A percentile compares a stretch with the other conserved stretches of the same genome.
Conservation (phyloP, 1,140 invertebrate species). For the Penaeus indicus region DNA sequence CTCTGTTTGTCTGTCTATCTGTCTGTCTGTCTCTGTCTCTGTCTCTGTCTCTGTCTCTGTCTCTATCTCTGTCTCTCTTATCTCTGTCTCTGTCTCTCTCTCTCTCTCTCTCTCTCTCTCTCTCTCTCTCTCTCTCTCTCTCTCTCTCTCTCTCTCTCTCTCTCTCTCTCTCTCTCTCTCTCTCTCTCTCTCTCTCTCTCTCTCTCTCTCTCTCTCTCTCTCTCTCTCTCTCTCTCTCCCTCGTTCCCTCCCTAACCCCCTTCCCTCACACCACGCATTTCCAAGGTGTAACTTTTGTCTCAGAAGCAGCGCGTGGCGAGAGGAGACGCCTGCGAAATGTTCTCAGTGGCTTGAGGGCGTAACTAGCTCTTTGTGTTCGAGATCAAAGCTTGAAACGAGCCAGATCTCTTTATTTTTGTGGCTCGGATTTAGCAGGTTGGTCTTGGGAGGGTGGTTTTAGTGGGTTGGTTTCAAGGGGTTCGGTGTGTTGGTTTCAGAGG, state of each 20-base stretch:
- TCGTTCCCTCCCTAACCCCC: not conserved
- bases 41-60: not conserved
- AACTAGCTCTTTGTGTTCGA: too few relatives aligned
- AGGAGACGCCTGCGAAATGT: too few relatives aligned
- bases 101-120: not conserved
- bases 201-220: not conserved
- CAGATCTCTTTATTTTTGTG: too few relatives aligned
- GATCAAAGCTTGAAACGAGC: too few relatives aligned
- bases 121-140: not conserved
- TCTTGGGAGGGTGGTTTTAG: too few relatives aligned
- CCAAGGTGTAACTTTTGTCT: too few relatives aligned
- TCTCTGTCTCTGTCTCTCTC: not conserved
- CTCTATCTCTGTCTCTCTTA: not conserved
- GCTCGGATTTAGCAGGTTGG: too few relatives aligned
- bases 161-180: not conserved
- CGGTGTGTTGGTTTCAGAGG: too few relatives aligned
- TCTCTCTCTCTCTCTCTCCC: not conserved
- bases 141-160: not conserved
- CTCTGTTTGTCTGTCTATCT: slow-evolving; percentile 1
- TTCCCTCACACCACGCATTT: too few relatives aligned
- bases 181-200: slow-evolving; percentile 7
- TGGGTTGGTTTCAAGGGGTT: too few relatives aligned
- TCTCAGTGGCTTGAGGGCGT: too few relatives aligned
- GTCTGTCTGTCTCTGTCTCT: not conserved
- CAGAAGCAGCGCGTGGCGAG: too few relatives aligned